phyloP scores from a whole-genome alignment of 2,113 vertebrate genomes.

The Lontra canadensis region DNA sequence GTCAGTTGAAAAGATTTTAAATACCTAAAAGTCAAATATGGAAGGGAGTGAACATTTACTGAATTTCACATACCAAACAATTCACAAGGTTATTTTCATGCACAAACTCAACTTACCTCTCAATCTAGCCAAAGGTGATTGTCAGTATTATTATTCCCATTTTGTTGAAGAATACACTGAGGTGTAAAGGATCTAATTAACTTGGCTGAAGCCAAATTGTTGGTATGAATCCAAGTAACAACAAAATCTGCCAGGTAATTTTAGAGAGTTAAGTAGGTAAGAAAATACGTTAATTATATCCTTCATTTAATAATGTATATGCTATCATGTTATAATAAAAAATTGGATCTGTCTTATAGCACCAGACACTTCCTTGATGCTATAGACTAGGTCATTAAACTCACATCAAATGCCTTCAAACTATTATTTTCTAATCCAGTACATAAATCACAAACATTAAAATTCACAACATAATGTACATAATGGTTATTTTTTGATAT shows the following conservation, averaged over 20 bases:
- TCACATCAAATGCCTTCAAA: not conserved
- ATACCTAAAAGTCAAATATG: not conserved
- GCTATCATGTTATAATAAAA: not conserved
- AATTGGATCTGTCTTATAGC: not conserved
- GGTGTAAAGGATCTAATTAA: not conserved
- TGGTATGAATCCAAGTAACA: not conserved
- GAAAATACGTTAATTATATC: not conserved
- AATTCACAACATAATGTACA: not conserved
- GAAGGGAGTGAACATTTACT: not conserved
- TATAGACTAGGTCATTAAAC: not conserved
- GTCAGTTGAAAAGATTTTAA: not conserved
- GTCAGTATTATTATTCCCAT: not conserved
- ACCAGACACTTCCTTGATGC: not conserved
- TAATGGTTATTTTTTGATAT: not conserved
- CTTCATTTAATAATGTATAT: not conserved
- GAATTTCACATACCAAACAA: not conserved
- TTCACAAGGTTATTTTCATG: not conserved
- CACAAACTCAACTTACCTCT: not conserved
- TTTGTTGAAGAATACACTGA: not conserved
- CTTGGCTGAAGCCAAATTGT: not conserved
- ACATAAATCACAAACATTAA: conserved; percentile 35
- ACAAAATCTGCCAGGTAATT: not conserved
- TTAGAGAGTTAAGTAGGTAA: not conserved
- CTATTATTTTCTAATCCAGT: not conserved
- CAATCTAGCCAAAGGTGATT: not conserved